Percentiles rank a stretch among this genome's conserved stretches.
These are phyloP conservation scores for Nanorana parkeri DNA, from an alignment of 2,113 vertebrate genomes.

Conservation along the genomic window DNA sequence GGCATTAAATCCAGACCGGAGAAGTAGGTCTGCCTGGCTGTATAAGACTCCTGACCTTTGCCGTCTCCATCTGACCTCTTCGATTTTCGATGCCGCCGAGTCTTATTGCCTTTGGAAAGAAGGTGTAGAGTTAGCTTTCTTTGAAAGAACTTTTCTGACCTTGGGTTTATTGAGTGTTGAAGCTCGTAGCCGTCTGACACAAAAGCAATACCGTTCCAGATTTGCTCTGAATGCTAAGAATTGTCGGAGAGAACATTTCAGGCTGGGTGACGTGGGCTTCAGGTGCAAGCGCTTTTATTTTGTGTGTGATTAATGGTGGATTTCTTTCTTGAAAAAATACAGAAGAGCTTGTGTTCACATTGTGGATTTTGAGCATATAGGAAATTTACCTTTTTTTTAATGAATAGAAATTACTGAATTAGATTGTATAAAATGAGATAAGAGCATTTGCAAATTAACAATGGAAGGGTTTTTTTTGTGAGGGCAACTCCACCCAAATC, in stretches of 20 bases:
- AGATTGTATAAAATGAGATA: no score
- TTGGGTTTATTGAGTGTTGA: constrained; percentile 42
- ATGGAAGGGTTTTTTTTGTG: no score
- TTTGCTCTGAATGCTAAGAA: constrained; percentile 36
- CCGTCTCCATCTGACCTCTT: constrained; percentile 46
- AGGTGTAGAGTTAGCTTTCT: constrained; percentile 1
- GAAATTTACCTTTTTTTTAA: no score
- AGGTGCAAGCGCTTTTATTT: constrained; percentile 22
- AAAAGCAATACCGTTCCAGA: constrained; percentile 53
- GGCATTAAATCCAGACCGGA: not conserved
- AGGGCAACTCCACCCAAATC: no score
- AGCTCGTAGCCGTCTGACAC: constrained; percentile 47
- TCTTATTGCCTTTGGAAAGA: constrained; percentile 19
- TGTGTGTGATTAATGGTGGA: constrained; percentile 36
- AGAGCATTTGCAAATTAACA: no score
- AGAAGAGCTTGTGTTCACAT: no score
- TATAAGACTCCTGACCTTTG: constrained; percentile 43
- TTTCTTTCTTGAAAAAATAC: not conserved
- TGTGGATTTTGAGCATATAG: no score
- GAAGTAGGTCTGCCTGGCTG: not conserved
- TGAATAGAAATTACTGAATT: no score
- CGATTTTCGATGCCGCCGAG: constrained; percentile 51
- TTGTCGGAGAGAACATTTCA: constrained; percentile 3
- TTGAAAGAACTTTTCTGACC: not conserved
- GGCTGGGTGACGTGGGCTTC: not conserved